Percentiles rank a stretch among this genome's conserved stretches.
Conservation (phyloP, 2,888 invertebrate species). For the Lasius fuliginosus region DNA sequence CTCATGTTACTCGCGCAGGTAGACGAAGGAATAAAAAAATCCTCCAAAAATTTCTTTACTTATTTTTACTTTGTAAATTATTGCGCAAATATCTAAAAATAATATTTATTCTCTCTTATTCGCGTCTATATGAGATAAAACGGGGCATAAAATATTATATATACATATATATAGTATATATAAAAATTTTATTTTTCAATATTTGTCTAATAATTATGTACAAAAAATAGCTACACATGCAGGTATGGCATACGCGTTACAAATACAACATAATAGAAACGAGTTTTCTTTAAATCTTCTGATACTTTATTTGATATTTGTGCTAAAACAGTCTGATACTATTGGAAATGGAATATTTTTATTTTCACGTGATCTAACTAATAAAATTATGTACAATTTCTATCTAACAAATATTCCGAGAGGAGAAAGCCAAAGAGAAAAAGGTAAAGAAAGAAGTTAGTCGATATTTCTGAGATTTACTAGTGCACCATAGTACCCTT, state of each 20-base stretch:
- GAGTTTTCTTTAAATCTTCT: neutral
- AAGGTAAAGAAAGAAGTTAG: slow-evolving; percentile 69
- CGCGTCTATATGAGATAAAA: neutral
- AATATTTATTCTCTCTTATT: neutral
- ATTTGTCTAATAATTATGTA: neutral
- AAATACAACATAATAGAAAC: neutral
- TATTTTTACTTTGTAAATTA: slow-evolving; percentile 9
- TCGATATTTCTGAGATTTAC: slow-evolving; percentile 76
- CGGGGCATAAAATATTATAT: too few relatives aligned
- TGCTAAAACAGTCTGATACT: neutral
- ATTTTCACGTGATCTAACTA: neutral
- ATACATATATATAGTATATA: too few relatives aligned
- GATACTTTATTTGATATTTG: neutral
- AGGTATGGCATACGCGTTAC: neutral
- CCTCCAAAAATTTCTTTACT: neutral
- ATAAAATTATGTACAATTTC: neutral
- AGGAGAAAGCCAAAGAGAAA: slow-evolving; percentile 40
- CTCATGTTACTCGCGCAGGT: slow-evolving; percentile 78
- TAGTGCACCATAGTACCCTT: slow-evolving; percentile 73
- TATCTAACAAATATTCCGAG: neutral
- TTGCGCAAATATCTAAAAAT: neutral
- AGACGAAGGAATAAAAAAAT: slow-evolving; percentile 57
- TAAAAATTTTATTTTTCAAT: neutral
- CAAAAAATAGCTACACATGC: neutral
- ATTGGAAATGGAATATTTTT: slow-evolving; percentile 5